A percentile compares a stretch with the other conserved stretches of the same genome.
phyloP scores from a whole-genome alignment of 2,888 invertebrate species.

The Pandemis heparana region DNA sequence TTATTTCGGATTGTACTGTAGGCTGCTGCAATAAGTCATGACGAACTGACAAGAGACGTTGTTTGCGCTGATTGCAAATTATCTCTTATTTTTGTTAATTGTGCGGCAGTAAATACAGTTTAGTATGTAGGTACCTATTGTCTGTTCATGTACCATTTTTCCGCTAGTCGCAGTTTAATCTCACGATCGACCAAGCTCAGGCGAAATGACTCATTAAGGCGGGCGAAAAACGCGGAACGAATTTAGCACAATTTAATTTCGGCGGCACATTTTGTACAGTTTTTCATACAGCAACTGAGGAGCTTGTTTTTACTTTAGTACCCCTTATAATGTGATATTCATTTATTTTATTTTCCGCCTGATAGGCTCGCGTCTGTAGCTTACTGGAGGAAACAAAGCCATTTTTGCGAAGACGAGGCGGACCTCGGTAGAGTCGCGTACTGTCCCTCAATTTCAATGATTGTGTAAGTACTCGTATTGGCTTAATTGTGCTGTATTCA shows the following conservation, averaged over 20 bases:
- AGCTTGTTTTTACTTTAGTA: conserved; percentile 64
- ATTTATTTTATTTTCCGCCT: conserved; percentile 78
- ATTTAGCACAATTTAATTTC: conserved; percentile 68
- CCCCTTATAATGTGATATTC: conserved; percentile 70
- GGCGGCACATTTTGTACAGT: conserved; percentile 56
- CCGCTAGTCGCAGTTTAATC: neutral
- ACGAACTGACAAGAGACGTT: conserved; percentile 1
- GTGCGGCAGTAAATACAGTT: neutral
- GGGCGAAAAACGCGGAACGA: neutral
- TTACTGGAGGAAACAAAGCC: conserved; percentile 76
- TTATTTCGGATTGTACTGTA: conserved; percentile 26
- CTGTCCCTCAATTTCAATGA: too few relatives aligned
- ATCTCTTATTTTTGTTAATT: neutral
- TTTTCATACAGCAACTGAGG: conserved; percentile 59
- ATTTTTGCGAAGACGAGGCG: conserved; percentile 69
- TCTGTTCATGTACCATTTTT: neutral
- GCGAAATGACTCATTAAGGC: conserved; percentile 15
- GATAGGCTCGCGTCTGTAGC: conserved; percentile 65
- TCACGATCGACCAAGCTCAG: neutral
- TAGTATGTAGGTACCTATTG: neutral
- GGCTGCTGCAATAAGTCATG: conserved; percentile 21
- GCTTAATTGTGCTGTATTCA: neutral
- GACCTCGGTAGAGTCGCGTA: neutral
- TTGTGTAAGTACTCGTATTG: neutral
- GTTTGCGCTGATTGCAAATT: conserved; percentile 9